phyloP scores from a whole-genome alignment of 2,113 vertebrate species.

The Heterochromis multidens region DNA sequence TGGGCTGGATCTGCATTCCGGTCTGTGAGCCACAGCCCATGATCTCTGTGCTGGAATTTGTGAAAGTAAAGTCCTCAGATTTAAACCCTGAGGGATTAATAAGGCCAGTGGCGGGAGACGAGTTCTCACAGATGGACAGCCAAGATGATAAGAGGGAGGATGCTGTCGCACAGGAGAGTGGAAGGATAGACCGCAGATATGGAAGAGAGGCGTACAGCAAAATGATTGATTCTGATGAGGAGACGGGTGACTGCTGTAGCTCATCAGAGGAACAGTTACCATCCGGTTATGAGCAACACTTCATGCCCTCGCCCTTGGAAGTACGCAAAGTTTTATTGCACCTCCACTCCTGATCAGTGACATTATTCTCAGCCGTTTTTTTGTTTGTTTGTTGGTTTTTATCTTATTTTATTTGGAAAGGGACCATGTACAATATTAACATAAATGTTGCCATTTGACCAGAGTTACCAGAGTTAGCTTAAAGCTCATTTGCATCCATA shows the following conservation, averaged over 20 bases:
- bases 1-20: constrained; percentile 1
- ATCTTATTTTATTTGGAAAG: too few species aligned
- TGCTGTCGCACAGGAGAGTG: neutral
- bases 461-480: too few species aligned
- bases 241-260: constrained; percentile 27
- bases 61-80: neutral
- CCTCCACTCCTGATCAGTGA: neutral
- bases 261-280: constrained; percentile 23
- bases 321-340: constrained; percentile 14
- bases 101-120: neutral
- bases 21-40: constrained; percentile 24
- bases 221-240: constrained; percentile 67
- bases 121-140: neutral
- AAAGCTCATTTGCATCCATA: too few species aligned
- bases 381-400: neutral
- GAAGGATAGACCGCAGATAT: neutral
- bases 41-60: constrained; percentile 62
- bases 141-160: neutral
- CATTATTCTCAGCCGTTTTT: neutral
- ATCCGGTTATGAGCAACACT: constrained; percentile 71
- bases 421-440: too few species aligned
- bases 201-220: constrained; percentile 57
- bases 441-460: too few species aligned
- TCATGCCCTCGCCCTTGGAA: constrained; percentile 64
- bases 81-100: neutral